Base-by-base conservation (phyloP, 2,113 vertebrate species). In the Centrocercus urophasianus region DNA sequence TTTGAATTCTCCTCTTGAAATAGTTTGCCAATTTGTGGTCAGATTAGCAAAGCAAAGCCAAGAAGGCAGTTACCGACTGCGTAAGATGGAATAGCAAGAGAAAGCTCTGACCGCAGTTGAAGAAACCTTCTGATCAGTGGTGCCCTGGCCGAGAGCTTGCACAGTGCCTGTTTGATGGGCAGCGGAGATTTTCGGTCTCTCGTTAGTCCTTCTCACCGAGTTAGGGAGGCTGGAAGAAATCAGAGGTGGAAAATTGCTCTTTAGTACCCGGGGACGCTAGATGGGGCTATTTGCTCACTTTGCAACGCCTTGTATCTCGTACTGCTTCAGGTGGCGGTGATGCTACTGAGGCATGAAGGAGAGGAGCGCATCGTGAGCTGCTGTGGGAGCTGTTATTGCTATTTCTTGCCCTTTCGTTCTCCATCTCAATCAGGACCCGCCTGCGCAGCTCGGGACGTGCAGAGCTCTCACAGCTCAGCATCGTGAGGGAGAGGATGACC, bases 201-300 rank as follows among this genome's bases (percentile, higher is more conserved):
- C 5, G 2, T 64, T 74, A 42, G 52, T 57, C 50, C 34, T 60
- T 80, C 82, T 88, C 11, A 3, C 30, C 69, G 25, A 54, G 42
- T 56, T 17, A 45, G 65, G 64, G 40, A 0, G 5, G 6, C 56
- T 93, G 56, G 50, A 65, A 72, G 34, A 59, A 30, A 56, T 34
- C 27, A 66, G 66, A 69, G 82, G 28, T 19, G 6, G 65, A 20
- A 48, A 75, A 64, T n/a, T 90, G 24, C 27, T 78, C 48, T 76
- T 87, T 71, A 64, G 71, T 54, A 22, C 25, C 69, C 28, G 48
- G 91, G 22, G 73, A 97, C 98, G 78, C 96, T 97, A 98, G 98
- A 75, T 98, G 98, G 98, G 87, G 97, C 50, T 97, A 73, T 98
- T 97, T 77, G 96, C 96, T 96, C 93, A 93, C 81, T 93, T 96